Percentiles rank a stretch among this genome's conserved stretches.
Conservation (phyloP, 2,113 vertebrate genomes). For the Ammospiza caudacuta region DNA sequence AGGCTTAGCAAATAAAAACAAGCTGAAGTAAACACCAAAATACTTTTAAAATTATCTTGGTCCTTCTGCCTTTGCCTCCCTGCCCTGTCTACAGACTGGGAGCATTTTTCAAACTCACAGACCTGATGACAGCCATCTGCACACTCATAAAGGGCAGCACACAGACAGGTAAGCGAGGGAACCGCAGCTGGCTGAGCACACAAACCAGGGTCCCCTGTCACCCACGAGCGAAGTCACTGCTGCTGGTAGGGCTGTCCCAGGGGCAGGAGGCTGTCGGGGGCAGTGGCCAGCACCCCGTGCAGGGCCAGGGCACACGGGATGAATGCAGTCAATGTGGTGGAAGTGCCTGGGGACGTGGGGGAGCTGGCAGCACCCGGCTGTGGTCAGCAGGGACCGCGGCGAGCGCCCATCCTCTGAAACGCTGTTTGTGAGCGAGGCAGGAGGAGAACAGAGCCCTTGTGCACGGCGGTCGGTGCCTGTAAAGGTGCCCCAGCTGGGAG, state of each 20-base stretch:
- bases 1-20: slow-evolving; percentile 42
- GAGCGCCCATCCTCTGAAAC: background rate
- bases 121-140: background rate
- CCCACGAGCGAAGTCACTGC: background rate
- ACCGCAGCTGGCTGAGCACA: background rate
- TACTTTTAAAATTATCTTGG: slow-evolving; percentile 1
- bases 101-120: slow-evolving; percentile 3
- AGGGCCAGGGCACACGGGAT: background rate
- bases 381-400: background rate
- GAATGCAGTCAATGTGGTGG: background rate
- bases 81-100: background rate
- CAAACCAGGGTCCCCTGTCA: background rate
- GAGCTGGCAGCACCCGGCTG: background rate
- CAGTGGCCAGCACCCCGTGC: rapidly evolving
- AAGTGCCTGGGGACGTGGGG: background rate
- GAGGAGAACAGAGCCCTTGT: slow-evolving; percentile 11
- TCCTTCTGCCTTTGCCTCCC: slow-evolving; percentile 1
- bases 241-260: background rate
- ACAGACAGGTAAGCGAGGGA: background rate
- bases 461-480: rapidly evolving
- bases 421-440: background rate
- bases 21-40: slow-evolving; percentile 24
- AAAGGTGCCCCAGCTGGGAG: background rate
- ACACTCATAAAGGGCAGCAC: background rate
- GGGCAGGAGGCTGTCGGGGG: background rate